phyloP scores from a whole-genome alignment of 2,113 vertebrate genomes.

The Heterotilapia buettikoferi region DNA sequence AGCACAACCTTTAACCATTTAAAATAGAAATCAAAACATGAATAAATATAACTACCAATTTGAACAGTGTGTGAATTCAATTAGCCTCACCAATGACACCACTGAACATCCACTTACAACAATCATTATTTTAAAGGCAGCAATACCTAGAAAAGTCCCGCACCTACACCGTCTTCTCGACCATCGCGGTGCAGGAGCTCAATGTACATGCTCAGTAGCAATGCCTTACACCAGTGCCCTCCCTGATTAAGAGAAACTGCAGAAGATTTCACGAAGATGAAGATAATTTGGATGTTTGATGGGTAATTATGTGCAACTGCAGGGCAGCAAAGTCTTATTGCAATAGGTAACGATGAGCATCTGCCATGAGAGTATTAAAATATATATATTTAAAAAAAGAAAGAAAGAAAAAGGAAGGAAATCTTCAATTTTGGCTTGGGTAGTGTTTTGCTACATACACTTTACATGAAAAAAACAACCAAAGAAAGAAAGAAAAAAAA shows the following conservation, averaged over 20 bases:
- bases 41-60: constrained; percentile 70
- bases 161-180: not conserved
- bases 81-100: constrained; percentile 41
- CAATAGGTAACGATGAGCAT: constrained; percentile 40
- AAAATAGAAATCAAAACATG: constrained; percentile 57
- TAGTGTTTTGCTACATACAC: constrained; percentile 71
- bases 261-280: constrained; percentile 20
- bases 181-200: constrained; percentile 3
- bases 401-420: constrained; percentile 19
- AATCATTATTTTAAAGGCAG: constrained; percentile 54
- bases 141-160: not conserved
- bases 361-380: constrained; percentile 50
- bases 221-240: constrained; percentile 35
- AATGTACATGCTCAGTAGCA: constrained; percentile 44
- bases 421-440: constrained; percentile 60
- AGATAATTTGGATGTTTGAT: constrained; percentile 3
- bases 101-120: constrained; percentile 51
- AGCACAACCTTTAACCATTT: constrained; percentile 51
- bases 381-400: constrained; percentile 8
- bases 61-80: constrained; percentile 62
- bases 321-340: constrained; percentile 56
- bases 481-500: not conserved
- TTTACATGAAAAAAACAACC: constrained; percentile 5
- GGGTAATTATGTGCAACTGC: constrained; percentile 29
- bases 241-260: constrained; percentile 43